Percentiles rank a stretch among this genome's conserved stretches.
phyloP scores from a whole-genome alignment of 1,140 invertebrate species.

The Drosophila pallidifrons region DNA sequence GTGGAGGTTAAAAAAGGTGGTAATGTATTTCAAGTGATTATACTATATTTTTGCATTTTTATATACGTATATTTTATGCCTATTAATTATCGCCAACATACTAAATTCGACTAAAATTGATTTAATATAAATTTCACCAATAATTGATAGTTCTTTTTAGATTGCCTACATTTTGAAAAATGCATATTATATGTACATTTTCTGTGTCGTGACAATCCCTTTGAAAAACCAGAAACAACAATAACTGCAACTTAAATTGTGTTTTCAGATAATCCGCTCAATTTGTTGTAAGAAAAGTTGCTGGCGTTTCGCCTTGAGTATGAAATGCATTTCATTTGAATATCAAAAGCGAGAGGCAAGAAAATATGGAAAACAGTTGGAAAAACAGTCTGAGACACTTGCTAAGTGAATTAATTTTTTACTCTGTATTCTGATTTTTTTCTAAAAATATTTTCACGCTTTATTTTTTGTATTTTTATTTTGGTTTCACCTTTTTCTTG shows the following conservation, averaged over 20 bases:
- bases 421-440: conserved; percentile 3
- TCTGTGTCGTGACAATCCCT: too few relatives aligned
- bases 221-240: not conserved
- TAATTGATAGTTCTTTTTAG: too few relatives aligned
- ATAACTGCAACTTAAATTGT: conserved; percentile 21
- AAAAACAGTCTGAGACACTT: conserved; percentile 19
- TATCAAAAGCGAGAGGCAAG: conserved; percentile 30
- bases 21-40: too few relatives aligned
- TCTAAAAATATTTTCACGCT: conserved; percentile 41
- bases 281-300: conserved; percentile 47
- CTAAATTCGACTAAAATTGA: too few relatives aligned
- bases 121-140: too few relatives aligned
- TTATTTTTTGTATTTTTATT: conserved; percentile 24
- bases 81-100: too few relatives aligned
- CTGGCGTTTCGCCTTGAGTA: conserved; percentile 34
- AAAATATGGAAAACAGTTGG: conserved; percentile 20
- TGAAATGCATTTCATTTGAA: conserved; percentile 48
- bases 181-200: too few relatives aligned
- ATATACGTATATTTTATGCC: too few relatives aligned
- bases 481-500: conserved; percentile 49
- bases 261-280: conserved; percentile 56
- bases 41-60: too few relatives aligned
- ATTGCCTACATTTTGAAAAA: too few relatives aligned
- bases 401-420: conserved; percentile 71
- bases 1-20: too few relatives aligned